A percentile compares a stretch with the other conserved stretches of the same genome.
Conservation (phyloP, 1,140 invertebrate species). For the Aporrectodea caliginosa region DNA sequence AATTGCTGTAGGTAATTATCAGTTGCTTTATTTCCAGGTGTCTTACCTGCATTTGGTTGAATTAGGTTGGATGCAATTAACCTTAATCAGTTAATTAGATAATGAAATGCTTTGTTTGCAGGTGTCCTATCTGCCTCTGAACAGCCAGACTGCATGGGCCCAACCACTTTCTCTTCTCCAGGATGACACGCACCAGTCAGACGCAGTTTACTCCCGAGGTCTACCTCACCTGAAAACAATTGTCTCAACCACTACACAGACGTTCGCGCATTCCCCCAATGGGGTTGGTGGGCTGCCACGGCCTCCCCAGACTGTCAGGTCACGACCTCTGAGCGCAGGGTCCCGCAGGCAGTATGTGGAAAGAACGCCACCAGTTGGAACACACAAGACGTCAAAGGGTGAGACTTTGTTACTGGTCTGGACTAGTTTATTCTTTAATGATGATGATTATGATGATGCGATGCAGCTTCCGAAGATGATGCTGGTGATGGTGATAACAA, state of each 20-base stretch:
- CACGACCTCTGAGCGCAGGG: constrained; percentile 49
- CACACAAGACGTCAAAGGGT: background rate
- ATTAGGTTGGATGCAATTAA: no score
- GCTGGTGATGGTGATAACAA: no score
- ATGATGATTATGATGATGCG: no score
- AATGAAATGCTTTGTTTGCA: no score
- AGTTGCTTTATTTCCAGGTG: no score
- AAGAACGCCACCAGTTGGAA: background rate
- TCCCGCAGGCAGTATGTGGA: constrained; percentile 36
- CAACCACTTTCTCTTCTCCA: constrained; percentile 39
- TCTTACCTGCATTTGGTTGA: no score
- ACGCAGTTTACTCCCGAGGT: constrained; percentile 29
- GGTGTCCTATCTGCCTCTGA: constrained; percentile 47
- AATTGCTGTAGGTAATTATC: no score
- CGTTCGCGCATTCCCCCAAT: background rate
- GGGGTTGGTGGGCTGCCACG: background rate
- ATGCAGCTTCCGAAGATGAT: no score
- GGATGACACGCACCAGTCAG: constrained; percentile 32
- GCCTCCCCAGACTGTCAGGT: constrained; percentile 39
- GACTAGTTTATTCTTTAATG: no score
- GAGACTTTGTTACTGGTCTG: no score
- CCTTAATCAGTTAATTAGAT: no score
- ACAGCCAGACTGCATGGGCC: constrained; percentile 44
- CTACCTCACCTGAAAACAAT: constrained; percentile 37
- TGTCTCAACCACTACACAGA: constrained; percentile 9